These are phyloP conservation scores for Andrena praecox DNA, from an alignment of 2,888 invertebrate genomes.

Conservation along the genomic window DNA sequence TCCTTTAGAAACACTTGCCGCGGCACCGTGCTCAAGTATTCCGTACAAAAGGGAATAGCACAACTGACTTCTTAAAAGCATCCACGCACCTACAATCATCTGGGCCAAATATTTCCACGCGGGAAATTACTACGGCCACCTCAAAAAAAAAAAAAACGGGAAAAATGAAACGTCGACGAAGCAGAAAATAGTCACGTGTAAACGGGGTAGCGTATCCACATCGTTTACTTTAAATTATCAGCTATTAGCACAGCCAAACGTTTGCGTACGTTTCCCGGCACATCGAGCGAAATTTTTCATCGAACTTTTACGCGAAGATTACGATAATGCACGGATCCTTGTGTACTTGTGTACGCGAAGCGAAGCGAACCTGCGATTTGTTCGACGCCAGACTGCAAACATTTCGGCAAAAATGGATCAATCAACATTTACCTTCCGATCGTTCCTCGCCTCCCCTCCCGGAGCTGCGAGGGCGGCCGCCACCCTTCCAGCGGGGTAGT, in stretches of 20 bases:
- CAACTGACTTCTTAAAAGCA: too few species aligned
- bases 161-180: not conserved
- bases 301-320: not conserved
- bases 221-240: slow-evolving; percentile 34
- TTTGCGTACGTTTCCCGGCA: slow-evolving; percentile 7
- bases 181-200: not conserved
- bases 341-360: not conserved
- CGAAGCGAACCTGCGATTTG: slow-evolving; percentile 3
- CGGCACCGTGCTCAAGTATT: not conserved
- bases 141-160: not conserved
- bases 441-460: not conserved
- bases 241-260: slow-evolving; percentile 2
- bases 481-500: not conserved
- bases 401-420: slow-evolving; percentile 35
- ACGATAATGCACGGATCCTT: slow-evolving; percentile 27
- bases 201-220: not conserved
- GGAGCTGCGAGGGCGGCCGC: not conserved
- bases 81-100: too few species aligned
- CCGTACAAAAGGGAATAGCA: too few species aligned
- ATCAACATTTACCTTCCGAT: slow-evolving; percentile 34
- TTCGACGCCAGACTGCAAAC: slow-evolving; percentile 2
- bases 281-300: slow-evolving; percentile 7
- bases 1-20: not conserved
- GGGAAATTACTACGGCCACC: not conserved
- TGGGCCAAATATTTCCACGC: too few species aligned